A percentile compares a stretch with the other conserved stretches of the same genome.
These are phyloP conservation scores for Phymanthus crucifer DNA, from an alignment of 92 coral and sea anemone genomes.

Conservation along the genomic window DNA sequence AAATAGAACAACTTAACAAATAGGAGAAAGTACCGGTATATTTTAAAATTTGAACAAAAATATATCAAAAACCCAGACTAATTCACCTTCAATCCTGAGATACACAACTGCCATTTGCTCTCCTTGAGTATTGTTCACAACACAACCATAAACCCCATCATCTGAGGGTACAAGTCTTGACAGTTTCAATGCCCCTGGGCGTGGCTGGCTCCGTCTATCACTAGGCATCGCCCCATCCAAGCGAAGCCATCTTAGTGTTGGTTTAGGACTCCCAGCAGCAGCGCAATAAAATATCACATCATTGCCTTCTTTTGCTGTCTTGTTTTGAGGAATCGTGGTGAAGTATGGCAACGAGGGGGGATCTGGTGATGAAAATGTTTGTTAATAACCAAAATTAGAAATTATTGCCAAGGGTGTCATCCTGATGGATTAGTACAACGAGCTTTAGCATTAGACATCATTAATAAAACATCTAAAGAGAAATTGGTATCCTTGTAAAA, in stretches of 20 bases:
- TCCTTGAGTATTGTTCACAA: constrained; percentile 65
- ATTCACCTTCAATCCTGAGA: constrained; percentile 74
- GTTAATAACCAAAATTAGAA: too few species aligned
- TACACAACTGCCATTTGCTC: constrained; percentile 45
- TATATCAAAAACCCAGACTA: too few species aligned
- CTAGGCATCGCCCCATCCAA: constrained; percentile 46
- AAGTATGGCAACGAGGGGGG: constrained; percentile 68
- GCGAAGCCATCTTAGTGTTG: constrained; percentile 67
- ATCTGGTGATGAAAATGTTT: constrained; percentile 45
- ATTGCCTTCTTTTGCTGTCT: constrained; percentile 60
- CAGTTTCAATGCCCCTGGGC: constrained; percentile 77
- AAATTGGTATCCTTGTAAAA: background rate
- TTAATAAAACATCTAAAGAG: background rate
- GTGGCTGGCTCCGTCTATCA: constrained; percentile 67
- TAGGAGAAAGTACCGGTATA: too few species aligned
- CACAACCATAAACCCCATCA: constrained; percentile 76
- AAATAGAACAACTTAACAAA: background rate
- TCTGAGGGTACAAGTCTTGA: constrained; percentile 54
- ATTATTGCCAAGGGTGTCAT: background rate
- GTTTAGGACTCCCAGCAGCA: constrained; percentile 76
- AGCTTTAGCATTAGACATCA: background rate
- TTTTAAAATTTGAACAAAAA: too few species aligned
- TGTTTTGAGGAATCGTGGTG: constrained; percentile 60
- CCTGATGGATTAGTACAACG: background rate
- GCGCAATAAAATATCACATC: constrained; percentile 76